Base-by-base conservation (phyloP, 2,888 invertebrate genomes). In the Elgonia sp. region DNA sequence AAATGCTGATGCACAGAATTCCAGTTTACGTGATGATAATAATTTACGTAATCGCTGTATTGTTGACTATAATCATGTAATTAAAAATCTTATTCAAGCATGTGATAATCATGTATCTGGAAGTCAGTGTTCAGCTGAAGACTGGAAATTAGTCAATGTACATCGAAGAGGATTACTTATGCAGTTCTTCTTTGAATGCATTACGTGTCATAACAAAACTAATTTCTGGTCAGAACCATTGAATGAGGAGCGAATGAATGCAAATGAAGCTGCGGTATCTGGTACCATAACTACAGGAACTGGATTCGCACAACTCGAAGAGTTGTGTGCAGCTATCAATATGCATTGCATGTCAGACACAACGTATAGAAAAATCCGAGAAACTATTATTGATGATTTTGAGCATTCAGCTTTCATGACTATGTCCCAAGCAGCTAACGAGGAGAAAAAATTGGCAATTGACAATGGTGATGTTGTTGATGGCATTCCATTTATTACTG, bases 381-480 rank as follows among this genome's bases (percentile, higher is more conserved):
- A 42, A 10, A 7, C 7, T 9, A 10, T 42, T 7, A 42, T 42
- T 42, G 42, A 7, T 42, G 42, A 42, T 42, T 9, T 42, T 9
- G 10, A 42, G 10, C 7, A 42, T 42, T 7, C 10, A 9, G 7
- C 8, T 42, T 42, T 9, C 10, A 42, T 72, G 65, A 53, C 37
- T 39, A 89, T 89, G 84, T 37, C 16, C 55, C 18, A 50, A 50
- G 84, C 86, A 18, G 86, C 57, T 6, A 67, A 69, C 21, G 63
- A 55, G 65, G 89, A 83, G 65, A 89, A 65, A 39, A 20, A 70
- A 72, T 46, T 82, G 20, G 89, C 89, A 9, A 63, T 87, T 16
- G 79, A 72, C 67, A 73, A 40, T 18, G 60, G 70, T 14, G 70
- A 84, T 8, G 62, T 88, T 4, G 77, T 37, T 87, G 83, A 55